Evolutionary conservation across 2,797 vertebrate genomes (phyloP).

Genomic region (Moxostoma hubbsi): DNA sequence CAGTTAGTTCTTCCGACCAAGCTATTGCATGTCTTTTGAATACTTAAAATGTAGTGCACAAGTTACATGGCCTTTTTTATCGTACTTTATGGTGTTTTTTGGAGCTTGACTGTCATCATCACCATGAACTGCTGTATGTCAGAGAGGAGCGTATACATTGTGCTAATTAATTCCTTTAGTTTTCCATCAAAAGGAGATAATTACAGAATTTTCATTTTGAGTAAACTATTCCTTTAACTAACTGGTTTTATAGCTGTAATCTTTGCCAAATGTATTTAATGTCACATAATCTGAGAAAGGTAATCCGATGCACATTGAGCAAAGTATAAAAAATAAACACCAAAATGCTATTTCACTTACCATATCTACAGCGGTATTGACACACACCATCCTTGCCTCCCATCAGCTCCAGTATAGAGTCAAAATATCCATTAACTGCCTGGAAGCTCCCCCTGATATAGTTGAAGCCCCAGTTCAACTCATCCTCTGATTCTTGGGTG

Average conservation of each 20-base stretch:
- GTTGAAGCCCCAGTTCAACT: conserved; percentile 84
- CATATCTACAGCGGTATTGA: conserved; percentile 90
- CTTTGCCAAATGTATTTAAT: neutral
- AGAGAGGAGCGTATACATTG: too few relatives aligned
- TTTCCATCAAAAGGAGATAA: too few relatives aligned
- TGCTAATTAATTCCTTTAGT: too few relatives aligned
- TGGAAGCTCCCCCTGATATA: conserved; percentile 88
- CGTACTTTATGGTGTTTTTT: neutral
- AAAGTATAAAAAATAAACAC: neutral
- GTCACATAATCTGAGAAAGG: neutral
- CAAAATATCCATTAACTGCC: conserved; percentile 87
- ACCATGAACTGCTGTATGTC: too few relatives aligned
- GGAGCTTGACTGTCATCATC: too few relatives aligned
- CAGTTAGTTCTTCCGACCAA: neutral
- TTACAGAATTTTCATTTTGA: neutral
- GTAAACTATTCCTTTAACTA: neutral
- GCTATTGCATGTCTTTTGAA: neutral
- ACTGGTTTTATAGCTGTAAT: neutral
- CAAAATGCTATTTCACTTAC: conserved; percentile 74
- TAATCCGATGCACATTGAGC: neutral
- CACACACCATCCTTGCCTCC: conserved; percentile 92
- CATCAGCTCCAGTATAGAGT: conserved; percentile 90
- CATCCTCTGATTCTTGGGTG: conserved; percentile 61
- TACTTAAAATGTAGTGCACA: neutral
- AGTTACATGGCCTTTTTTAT: too few relatives aligned